Conservation (phyloP, 2,113 vertebrate species). For the Pollachius pollachius region DNA sequence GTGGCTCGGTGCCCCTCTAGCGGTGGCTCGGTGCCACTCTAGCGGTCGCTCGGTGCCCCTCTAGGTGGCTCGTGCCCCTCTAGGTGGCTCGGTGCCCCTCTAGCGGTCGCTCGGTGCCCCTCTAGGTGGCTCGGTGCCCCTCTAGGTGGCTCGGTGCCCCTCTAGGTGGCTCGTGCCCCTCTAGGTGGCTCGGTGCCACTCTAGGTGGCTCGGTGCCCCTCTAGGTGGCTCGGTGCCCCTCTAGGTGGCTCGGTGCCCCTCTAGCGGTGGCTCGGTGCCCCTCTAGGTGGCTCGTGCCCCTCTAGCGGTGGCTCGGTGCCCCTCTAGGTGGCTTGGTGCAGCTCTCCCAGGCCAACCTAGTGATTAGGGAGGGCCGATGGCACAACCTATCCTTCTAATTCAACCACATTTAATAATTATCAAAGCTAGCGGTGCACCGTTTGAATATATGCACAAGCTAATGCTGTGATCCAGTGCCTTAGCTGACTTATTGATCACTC, state of each 20-base stretch:
- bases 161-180: slow-evolving; percentile 1
- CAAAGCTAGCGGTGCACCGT: slow-evolving; percentile 19
- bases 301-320: no score
- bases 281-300: no score
- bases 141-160: slow-evolving; percentile 6
- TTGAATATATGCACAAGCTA: neutral
- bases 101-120: neutral
- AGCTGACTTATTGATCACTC: slow-evolving; percentile 27
- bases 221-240: slow-evolving; percentile 11
- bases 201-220: slow-evolving; percentile 12
- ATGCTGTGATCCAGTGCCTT: slow-evolving; percentile 17
- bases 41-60: no score
- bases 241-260: slow-evolving; percentile 11
- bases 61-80: slow-evolving; percentile 4
- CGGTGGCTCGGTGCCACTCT: slow-evolving; percentile 4
- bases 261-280: neutral
- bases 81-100: slow-evolving; percentile 12
- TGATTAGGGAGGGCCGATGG: slow-evolving; percentile 31
- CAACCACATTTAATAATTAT: slow-evolving; percentile 47
- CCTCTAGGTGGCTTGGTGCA: neutral
- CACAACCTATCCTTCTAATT: slow-evolving; percentile 47
- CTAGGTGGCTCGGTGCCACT: slow-evolving; percentile 7
- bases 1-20: slow-evolving; percentile 10
- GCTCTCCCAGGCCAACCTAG: slow-evolving; percentile 15
- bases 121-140: neutral